These are phyloP conservation scores for Zoroaster sp. DNA, from an alignment of 53 echinoderm and acorn worm genomes.

Conservation along the genomic window DNA sequence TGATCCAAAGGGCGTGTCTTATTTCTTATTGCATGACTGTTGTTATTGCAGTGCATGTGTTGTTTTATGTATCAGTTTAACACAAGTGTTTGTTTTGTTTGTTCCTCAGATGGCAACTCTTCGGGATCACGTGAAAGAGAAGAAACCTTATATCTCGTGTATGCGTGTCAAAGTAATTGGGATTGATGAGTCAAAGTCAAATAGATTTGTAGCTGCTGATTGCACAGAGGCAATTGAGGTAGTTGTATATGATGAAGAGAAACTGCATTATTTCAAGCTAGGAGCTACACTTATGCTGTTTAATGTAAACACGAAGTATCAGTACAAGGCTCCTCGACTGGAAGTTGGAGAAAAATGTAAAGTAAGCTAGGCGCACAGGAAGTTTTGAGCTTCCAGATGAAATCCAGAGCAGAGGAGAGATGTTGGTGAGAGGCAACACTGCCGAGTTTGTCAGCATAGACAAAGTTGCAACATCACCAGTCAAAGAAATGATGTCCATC, in stretches of 20 bases:
- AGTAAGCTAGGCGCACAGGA: neutral
- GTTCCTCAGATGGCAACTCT: too few species aligned
- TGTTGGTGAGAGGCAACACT: neutral
- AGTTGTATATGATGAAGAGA: neutral
- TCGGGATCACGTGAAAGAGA: too few species aligned
- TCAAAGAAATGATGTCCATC: neutral
- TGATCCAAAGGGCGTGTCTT: too few species aligned
- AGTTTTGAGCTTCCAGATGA: neutral
- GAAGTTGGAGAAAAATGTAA: neutral
- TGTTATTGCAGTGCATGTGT: neutral
- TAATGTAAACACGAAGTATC: neutral
- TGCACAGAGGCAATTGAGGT: neutral
- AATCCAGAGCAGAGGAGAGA: neutral
- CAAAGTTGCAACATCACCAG: neutral
- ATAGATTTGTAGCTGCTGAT: too few species aligned
- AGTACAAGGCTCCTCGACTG: neutral
- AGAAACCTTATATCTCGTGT: too few species aligned
- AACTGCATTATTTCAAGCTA: neutral
- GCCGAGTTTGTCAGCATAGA: neutral
- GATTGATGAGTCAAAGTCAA: too few species aligned
- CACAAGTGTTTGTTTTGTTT: too few species aligned
- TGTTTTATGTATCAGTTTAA: neutral
- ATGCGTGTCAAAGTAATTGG: too few species aligned
- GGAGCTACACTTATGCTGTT: neutral
- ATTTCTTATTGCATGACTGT: too few species aligned